Evolutionary conservation across 2,797 vertebrate genomes (phyloP), one percentile per base, ranked within the genome.

Genomic region (Tokudaia muenninki): DNA sequence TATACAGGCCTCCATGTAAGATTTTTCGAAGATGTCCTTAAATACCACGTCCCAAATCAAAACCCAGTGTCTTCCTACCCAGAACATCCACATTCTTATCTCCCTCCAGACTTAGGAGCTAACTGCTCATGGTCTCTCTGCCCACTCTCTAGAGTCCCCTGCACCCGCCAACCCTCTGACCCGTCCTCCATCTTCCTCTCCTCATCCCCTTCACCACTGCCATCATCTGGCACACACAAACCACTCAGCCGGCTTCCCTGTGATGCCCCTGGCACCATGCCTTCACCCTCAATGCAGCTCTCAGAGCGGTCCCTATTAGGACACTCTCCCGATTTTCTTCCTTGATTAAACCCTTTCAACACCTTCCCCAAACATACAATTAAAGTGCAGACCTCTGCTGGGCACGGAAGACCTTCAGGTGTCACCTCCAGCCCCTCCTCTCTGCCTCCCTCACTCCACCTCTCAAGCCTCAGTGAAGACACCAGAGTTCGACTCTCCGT

Each of bases 1-100:
- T 44, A 84, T 3, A 86, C 29, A 80, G 31, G 87, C 41, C 8
- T 88, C 52, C 22, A 47, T 11, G 22, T 2, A 50, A 41, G n/a
- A 37, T 63, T 75, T 75, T 75, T 41, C 92, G 11, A 84, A 81
- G 77, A 77, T 17, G 29, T 44, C 37, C 70, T 94, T 67, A 55
- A 95, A 90, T 3, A 47, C 34, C n/a, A 57, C 1, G 19, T 90
- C 16, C 59, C n/a, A 96, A 90, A 79, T n/a, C 65, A 9, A 81
- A 92, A 67, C 31, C 22, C 55, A 47, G 26, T 37, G 29, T 24
- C 59, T 59, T 84, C 50, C 87, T 34, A 77, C 47, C 19, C 52
- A 92, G 70, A 81, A 87, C 37, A 81, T 41, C 79, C 74, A 41
- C 88, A 78, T 16, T 17, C 21, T 34, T 8, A 44, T 16, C 17